Percentiles rank a stretch among this genome's conserved stretches.
Evolutionary conservation across 64 coral and sea anemone genomes (phyloP).

Genomic region (Montipora capricornis): DNA sequence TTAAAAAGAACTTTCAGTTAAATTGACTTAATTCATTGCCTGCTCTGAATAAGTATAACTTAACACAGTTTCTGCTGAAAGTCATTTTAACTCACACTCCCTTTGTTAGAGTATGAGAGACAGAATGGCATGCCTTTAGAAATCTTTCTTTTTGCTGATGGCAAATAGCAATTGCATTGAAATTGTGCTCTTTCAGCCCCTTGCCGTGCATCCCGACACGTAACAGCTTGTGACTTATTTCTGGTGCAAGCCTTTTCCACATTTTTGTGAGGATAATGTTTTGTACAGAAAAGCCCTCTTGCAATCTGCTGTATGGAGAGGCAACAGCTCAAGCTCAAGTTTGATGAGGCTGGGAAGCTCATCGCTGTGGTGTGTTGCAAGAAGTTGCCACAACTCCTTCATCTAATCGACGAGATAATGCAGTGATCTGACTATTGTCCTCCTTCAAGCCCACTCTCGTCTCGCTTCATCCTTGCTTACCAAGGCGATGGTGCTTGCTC

Average conservation of each 20-base stretch:
- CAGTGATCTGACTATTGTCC: conserved; percentile 25
- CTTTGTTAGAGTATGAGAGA: conserved; percentile 11
- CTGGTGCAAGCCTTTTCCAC: conserved; percentile 63
- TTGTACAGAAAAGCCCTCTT: conserved; percentile 31
- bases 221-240: conserved; percentile 48
- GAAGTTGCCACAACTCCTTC: conserved; percentile 43
- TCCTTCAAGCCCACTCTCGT: conserved; percentile 2
- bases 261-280: neutral
- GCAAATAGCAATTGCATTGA: neutral
- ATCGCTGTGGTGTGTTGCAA: conserved; percentile 39
- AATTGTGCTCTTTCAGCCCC: conserved; percentile 19
- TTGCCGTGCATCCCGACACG: conserved; percentile 3
- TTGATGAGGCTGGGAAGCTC: conserved; percentile 54
- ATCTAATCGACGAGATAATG: conserved; percentile 45
- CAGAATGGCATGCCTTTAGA: neutral
- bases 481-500: conserved; percentile 7
- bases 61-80: too few relatives aligned
- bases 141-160: conserved; percentile 19
- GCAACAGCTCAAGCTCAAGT: conserved; percentile 48
- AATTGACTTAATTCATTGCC: too few relatives aligned
- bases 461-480: conserved; percentile 33
- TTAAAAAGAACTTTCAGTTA: too few relatives aligned
- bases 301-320: conserved; percentile 60
- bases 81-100: conserved; percentile 14
- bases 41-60: too few relatives aligned